Conservation (phyloP, 2,797 vertebrate genomes). For the Ambastaia sidthimunki region DNA sequence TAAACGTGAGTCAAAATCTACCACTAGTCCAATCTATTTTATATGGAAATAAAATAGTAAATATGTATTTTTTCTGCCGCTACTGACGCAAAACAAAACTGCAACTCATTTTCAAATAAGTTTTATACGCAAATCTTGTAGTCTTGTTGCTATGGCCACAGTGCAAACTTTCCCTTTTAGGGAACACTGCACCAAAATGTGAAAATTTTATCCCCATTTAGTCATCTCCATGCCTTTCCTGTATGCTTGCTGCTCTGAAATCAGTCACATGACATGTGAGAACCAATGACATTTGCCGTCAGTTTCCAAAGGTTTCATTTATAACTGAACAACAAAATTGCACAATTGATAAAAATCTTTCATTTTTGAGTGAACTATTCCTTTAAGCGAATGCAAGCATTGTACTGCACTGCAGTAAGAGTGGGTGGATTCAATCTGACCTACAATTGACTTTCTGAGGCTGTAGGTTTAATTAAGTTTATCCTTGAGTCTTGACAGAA, state of each 20-base stretch:
- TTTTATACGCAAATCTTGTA: neutral
- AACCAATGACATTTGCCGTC: too few species aligned
- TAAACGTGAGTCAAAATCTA: constrained; percentile 15
- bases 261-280: too few species aligned
- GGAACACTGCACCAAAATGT: neutral
- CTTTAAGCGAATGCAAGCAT: too few species aligned
- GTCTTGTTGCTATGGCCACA: neutral
- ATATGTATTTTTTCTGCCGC: neutral
- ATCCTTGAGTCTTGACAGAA: constrained; percentile 33
- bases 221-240: neutral
- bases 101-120: neutral
- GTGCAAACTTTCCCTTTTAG: neutral
- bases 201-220: neutral
- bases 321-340: too few species aligned
- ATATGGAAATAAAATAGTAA: neutral
- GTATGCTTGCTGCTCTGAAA: neutral
- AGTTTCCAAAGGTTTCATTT: too few species aligned
- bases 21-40: neutral
- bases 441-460: constrained; percentile 19
- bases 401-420: too few species aligned
- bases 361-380: neutral
- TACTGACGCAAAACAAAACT: neutral
- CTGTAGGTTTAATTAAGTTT: constrained; percentile 33
- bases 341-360: neutral
- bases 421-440: too few species aligned